Percentiles rank a stretch among this genome's conserved stretches.
Conservation (phyloP, 2,797 vertebrate genomes). For the Tangara arthus region DNA sequence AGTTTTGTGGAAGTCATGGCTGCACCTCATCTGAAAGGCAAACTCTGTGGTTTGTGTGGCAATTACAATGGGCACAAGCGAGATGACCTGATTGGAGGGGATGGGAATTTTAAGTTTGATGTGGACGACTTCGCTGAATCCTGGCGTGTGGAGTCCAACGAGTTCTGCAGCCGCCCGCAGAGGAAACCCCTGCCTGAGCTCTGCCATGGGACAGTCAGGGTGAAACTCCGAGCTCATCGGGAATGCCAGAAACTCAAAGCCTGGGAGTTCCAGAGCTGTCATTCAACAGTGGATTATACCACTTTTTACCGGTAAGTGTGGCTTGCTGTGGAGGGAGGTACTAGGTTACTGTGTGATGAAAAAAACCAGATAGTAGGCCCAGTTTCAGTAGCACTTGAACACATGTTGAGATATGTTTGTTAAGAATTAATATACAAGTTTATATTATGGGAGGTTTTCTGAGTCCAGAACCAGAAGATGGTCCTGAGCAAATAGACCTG, state of each 20-base stretch:
- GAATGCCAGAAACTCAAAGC: constrained; percentile 96
- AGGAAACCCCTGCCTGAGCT: constrained; percentile 84
- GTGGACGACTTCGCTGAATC: constrained; percentile 96
- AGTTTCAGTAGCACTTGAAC: not conserved
- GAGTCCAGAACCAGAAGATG: not conserved
- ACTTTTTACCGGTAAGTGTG: constrained; percentile 87
- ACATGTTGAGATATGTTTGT: not conserved
- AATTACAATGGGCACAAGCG: constrained; percentile 97
- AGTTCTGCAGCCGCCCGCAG: constrained; percentile 85
- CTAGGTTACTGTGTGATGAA: not conserved
- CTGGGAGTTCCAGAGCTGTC: constrained; percentile 94
- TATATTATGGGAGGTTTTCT: not conserved
- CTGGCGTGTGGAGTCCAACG: constrained; percentile 92
- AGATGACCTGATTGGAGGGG: constrained; percentile 92
- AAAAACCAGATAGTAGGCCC: not conserved
- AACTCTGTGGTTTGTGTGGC: constrained; percentile 93
- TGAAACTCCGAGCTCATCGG: constrained; percentile 91
- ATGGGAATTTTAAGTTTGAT: constrained; percentile 94
- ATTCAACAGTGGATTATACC: constrained; percentile 88
- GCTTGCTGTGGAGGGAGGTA: not conserved
- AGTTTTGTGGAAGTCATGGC: constrained; percentile 97
- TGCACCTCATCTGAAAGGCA: constrained; percentile 89
- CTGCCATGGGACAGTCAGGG: constrained; percentile 88
- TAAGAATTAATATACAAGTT: not conserved
- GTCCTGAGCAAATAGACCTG: not conserved